Percentiles rank a stretch among this genome's conserved stretches.
These are phyloP conservation scores for Cyprinodon brontotheroides DNA, from an alignment of 2,113 vertebrate genomes.

Conservation along the genomic window DNA sequence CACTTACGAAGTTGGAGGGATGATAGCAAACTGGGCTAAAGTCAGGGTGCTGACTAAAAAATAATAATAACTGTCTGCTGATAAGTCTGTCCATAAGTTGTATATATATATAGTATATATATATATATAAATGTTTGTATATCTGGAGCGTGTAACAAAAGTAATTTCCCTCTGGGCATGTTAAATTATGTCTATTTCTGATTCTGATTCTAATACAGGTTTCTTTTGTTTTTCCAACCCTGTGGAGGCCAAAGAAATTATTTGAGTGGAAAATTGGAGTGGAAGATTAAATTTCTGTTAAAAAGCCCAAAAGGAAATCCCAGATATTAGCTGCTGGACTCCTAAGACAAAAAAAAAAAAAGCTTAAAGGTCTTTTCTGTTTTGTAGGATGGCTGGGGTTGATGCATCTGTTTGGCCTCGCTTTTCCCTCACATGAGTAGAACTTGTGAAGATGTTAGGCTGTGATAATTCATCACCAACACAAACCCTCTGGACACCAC, in stretches of 20 bases:
- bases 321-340: background rate
- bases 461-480: background rate
- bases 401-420: background rate
- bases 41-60: too few relatives aligned
- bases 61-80: too few relatives aligned
- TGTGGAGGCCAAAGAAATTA: background rate
- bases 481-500: too few relatives aligned
- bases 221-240: slow-evolving; percentile 1
- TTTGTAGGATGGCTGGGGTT: background rate
- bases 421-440: background rate
- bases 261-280: background rate
- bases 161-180: too few relatives aligned
- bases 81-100: too few relatives aligned
- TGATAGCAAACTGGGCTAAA: too few relatives aligned
- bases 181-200: background rate
- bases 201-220: background rate
- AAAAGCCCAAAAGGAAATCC: background rate
- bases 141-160: too few relatives aligned
- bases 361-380: background rate
- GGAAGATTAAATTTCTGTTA: background rate
- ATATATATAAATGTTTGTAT: too few relatives aligned
- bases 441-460: background rate
- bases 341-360: too few relatives aligned
- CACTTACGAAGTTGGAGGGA: too few relatives aligned
- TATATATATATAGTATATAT: too few relatives aligned